These are phyloP conservation scores for Synergus itoensis DNA, from an alignment of 2,888 invertebrate genomes.

Conservation along the genomic window DNA sequence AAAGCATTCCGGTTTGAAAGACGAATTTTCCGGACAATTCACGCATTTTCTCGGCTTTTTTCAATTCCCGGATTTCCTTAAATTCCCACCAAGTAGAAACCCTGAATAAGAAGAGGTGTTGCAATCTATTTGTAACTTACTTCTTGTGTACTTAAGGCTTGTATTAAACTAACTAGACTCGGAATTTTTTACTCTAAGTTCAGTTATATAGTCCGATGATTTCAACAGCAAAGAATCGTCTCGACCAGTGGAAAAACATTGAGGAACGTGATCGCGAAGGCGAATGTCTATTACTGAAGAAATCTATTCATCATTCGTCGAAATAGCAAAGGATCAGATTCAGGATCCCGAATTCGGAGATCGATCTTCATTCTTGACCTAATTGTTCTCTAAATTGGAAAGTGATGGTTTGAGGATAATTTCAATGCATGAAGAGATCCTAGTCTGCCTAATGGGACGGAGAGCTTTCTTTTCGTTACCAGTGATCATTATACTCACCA, in stretches of 20 bases:
- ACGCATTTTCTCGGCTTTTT: too few species aligned
- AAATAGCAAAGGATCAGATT: not conserved
- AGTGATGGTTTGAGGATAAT: slow-evolving; percentile 13
- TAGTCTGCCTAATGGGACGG: slow-evolving; percentile 9
- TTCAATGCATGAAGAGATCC: not conserved
- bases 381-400: slow-evolving; percentile 6
- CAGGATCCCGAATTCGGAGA: not conserved
- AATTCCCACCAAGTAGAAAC: too few species aligned
- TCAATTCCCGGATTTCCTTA: too few species aligned
- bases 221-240: not conserved
- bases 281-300: slow-evolving; percentile 6
- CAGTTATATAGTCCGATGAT: not conserved
- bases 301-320: not conserved
- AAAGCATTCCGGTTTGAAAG: not conserved
- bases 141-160: not conserved
- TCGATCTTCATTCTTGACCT: not conserved
- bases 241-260: not conserved
- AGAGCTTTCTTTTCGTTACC: slow-evolving; percentile 13
- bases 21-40: too few species aligned
- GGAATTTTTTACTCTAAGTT: not conserved
- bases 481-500: slow-evolving; percentile 83
- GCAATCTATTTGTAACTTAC: slow-evolving; percentile 12
- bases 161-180: not conserved
- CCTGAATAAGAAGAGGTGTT: not conserved
- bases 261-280: not conserved